Conservation (phyloP, 2,888 invertebrate genomes). For the Hyposoter didymator region DNA sequence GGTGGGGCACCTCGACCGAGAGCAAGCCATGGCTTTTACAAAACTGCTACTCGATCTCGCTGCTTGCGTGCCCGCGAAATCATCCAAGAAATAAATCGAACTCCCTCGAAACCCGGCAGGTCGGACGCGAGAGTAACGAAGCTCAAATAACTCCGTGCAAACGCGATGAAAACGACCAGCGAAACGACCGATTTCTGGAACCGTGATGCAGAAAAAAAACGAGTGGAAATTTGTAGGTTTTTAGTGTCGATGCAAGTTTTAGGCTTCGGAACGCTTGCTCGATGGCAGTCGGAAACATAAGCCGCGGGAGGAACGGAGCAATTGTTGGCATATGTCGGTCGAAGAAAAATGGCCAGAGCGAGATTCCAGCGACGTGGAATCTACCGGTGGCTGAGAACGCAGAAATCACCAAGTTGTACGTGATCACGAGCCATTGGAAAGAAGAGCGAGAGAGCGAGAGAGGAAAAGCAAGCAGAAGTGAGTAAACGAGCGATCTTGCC, state of each 20-base stretch:
- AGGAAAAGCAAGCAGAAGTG: conserved; percentile 3
- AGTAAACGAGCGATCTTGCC: conserved; percentile 44
- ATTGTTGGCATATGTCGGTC: conserved; percentile 67
- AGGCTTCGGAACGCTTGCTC: conserved; percentile 17
- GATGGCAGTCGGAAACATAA: conserved; percentile 56
- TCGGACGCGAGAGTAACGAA: neutral
- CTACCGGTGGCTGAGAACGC: conserved; percentile 39
- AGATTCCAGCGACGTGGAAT: conserved; percentile 65
- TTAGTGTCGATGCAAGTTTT: conserved; percentile 19
- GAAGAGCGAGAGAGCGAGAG: conserved; percentile 7
- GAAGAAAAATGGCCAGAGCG: conserved; percentile 66
- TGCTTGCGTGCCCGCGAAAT: conserved; percentile 33
- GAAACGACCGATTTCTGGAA: neutral
- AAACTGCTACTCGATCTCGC: conserved; percentile 55
- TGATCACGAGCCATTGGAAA: conserved; percentile 54
- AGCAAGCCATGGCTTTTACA: neutral
- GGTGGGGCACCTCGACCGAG: conserved; percentile 33
- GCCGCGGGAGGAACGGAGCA: conserved; percentile 28
- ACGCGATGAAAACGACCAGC: neutral
- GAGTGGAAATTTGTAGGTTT: neutral
- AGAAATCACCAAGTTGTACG: conserved; percentile 45
- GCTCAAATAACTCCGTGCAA: neutral
- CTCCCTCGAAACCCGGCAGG: neutral
- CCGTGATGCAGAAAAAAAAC: conserved; percentile 7
- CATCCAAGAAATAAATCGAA: neutral